Conservation (phyloP, 2,888 invertebrate genomes). For the Xiphydria camelus region DNA sequence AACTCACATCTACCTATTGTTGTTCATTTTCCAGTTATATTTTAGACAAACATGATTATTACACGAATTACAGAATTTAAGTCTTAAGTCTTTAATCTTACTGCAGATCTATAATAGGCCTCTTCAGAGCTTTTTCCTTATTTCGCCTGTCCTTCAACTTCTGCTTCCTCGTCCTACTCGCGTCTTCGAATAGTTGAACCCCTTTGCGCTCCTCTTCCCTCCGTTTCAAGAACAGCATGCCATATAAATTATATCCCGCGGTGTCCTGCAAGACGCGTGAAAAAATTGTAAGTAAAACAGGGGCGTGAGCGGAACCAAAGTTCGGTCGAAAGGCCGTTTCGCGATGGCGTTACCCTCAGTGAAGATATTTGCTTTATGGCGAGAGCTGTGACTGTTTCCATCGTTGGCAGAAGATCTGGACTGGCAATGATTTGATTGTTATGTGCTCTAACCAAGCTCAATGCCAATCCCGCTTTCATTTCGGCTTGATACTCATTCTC, state of each 20-base stretch:
- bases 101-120: conserved; percentile 61
- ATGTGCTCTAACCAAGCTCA: conserved; percentile 78
- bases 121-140: conserved; percentile 66
- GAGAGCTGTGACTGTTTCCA: conserved; percentile 68
- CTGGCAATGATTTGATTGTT: conserved; percentile 79
- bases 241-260: conserved; percentile 84
- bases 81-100: too few relatives aligned
- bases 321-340: too few relatives aligned
- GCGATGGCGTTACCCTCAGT: conserved; percentile 63
- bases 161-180: conserved; percentile 66
- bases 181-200: conserved; percentile 78
- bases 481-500: conserved; percentile 73
- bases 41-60: too few relatives aligned
- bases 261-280: conserved; percentile 66
- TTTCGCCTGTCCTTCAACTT: conserved; percentile 67
- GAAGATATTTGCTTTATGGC: conserved; percentile 64
- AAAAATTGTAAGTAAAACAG: conserved; percentile 29
- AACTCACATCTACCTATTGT: too few relatives aligned
- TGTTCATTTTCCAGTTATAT: too few relatives aligned
- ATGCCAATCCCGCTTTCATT: conserved; percentile 72
- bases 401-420: conserved; percentile 67
- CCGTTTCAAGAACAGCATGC: conserved; percentile 74
- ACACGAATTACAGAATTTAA: too few relatives aligned
- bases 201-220: conserved; percentile 76
- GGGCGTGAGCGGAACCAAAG: too few relatives aligned